These are phyloP conservation scores for Lordiphosa fenestrarum DNA, from an alignment of 2,888 invertebrate species.

Conservation along the genomic window DNA sequence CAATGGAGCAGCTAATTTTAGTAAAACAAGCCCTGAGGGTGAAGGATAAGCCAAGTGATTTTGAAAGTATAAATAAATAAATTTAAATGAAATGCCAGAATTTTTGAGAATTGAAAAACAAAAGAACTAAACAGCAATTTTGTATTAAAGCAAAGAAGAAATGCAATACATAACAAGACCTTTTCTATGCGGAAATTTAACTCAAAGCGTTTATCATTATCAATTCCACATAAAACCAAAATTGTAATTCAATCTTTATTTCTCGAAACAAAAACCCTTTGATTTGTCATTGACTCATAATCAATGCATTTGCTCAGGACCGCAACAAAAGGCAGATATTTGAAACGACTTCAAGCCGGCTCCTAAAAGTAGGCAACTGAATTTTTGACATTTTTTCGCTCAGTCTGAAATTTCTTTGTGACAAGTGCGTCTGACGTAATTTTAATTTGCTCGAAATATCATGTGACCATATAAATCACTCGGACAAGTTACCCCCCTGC, in stretches of 20 bases:
- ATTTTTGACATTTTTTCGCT: constrained; percentile 21
- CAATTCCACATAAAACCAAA: too few species aligned
- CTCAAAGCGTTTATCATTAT: too few species aligned
- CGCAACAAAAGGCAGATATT: constrained; percentile 16
- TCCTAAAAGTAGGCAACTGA: constrained; percentile 25
- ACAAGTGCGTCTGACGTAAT: constrained; percentile 45
- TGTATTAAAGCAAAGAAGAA: too few species aligned
- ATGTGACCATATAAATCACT: constrained; percentile 48
- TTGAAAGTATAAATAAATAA: constrained; percentile 20
- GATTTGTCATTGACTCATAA: not conserved
- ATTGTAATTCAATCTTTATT: not conserved
- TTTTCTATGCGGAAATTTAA: too few species aligned
- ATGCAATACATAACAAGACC: too few species aligned
- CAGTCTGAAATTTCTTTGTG: constrained; percentile 37
- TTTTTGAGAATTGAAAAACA: not conserved
- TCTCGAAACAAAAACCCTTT: constrained; percentile 1
- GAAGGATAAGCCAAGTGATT: not conserved
- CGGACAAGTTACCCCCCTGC: constrained; percentile 25
- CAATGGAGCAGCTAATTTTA: constrained; percentile 11
- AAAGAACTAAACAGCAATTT: too few species aligned
- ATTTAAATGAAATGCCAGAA: constrained; percentile 24
- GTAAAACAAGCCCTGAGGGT: not conserved
- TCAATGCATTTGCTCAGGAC: not conserved
- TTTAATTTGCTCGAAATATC: constrained; percentile 47
- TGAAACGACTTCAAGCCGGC: constrained; percentile 32